These are phyloP conservation scores for Ctenochaetus hawaiiensis DNA, from an alignment of 2,797 vertebrate species.

Conservation along the genomic window DNA sequence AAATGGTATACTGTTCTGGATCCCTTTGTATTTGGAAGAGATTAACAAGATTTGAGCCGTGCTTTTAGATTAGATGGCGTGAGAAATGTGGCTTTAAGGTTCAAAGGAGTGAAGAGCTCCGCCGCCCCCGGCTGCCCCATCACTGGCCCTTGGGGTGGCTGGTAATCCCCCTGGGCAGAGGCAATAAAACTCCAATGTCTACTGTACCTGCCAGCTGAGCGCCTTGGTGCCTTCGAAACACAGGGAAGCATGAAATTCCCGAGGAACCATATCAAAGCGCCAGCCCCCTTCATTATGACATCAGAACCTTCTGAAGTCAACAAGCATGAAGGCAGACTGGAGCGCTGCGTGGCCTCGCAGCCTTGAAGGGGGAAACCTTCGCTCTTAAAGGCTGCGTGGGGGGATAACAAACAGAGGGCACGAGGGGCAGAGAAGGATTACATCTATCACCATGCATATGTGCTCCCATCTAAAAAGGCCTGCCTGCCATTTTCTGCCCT, in stretches of 20 bases:
- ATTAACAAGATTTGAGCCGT: constrained; percentile 79
- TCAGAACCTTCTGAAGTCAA: constrained; percentile 88
- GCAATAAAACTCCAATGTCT: constrained; percentile 88
- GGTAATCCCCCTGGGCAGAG: constrained; percentile 75
- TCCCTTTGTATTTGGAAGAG: constrained; percentile 77
- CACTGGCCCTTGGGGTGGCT: constrained; percentile 65
- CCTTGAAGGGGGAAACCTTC: constrained; percentile 75
- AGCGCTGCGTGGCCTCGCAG: constrained; percentile 78
- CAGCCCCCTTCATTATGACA: constrained; percentile 83
- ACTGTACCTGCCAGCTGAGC: constrained; percentile 88
- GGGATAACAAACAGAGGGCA: constrained; percentile 66
- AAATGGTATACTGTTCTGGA: constrained; percentile 69
- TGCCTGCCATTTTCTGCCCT: constrained; percentile 62
- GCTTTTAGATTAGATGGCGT: constrained; percentile 83
- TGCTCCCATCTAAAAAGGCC: constrained; percentile 72
- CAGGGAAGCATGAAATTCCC: constrained; percentile 86
- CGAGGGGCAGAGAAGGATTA: constrained; percentile 74
- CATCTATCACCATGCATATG: constrained; percentile 79
- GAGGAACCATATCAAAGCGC: constrained; percentile 83
- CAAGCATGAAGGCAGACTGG: constrained; percentile 85
- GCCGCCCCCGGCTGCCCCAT: constrained; percentile 48
- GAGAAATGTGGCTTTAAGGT: constrained; percentile 79
- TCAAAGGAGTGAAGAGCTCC: constrained; percentile 65
- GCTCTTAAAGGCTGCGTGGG: constrained; percentile 64
- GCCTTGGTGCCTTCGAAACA: constrained; percentile 75